Percentiles rank a stretch among this genome's conserved stretches.
Evolutionary conservation across 2,888 invertebrate species (phyloP).

Genomic region (Andrena flavipes): DNA sequence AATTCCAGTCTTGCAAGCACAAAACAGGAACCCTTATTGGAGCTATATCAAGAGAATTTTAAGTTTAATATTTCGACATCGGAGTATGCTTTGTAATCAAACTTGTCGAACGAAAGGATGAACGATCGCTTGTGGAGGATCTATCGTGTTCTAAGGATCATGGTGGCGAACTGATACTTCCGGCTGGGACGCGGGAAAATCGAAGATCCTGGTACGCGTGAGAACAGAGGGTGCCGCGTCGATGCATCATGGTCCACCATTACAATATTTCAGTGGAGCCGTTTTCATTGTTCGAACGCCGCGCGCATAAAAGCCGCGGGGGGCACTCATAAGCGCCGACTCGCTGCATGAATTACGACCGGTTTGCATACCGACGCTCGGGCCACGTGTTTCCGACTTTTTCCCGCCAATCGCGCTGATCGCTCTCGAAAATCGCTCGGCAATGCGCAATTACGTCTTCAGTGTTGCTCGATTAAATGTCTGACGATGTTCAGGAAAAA

Average conservation of each 20-base stretch:
- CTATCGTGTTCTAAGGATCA: not conserved
- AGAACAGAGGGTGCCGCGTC: constrained; percentile 60
- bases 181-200: constrained; percentile 50
- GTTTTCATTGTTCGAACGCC: constrained; percentile 68
- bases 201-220: constrained; percentile 56
- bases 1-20: too few relatives aligned
- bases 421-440: constrained; percentile 26
- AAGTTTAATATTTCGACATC: too few relatives aligned
- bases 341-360: constrained; percentile 66
- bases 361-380: constrained; percentile 54
- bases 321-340: constrained; percentile 65
- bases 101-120: not conserved
- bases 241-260: constrained; percentile 64
- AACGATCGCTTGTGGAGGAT: constrained; percentile 4
- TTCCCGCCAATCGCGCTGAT: constrained; percentile 1
- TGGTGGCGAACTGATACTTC: constrained; percentile 36
- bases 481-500: too few relatives aligned
- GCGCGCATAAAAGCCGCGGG: constrained; percentile 67
- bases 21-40: too few relatives aligned
- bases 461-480: too few relatives aligned
- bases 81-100: not conserved
- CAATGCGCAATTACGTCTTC: not conserved
- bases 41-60: too few relatives aligned
- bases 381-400: constrained; percentile 46
- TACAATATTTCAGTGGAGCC: constrained; percentile 70